Evolutionary conservation across 2,888 invertebrate genomes (phyloP).

Genomic region (Drosophila multiciliata): DNA sequence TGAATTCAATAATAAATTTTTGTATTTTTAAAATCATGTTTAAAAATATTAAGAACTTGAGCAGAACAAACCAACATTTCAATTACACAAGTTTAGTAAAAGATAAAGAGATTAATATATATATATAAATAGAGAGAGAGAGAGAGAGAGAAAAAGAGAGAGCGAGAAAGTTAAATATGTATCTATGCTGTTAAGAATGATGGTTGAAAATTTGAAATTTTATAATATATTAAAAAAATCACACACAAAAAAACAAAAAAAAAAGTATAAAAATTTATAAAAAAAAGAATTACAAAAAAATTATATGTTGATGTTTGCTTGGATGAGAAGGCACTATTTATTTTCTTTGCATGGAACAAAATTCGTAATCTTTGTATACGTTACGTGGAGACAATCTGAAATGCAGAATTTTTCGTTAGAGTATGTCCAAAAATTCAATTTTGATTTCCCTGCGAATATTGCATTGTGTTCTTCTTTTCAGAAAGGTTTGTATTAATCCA

Average conservation of each 20-base stretch:
- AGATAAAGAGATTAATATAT: slow-evolving; percentile 12
- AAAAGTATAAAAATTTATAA: slow-evolving; percentile 72
- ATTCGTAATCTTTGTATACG: slow-evolving; percentile 1
- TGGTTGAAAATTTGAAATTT: slow-evolving; percentile 70
- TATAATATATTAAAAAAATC: slow-evolving; percentile 59
- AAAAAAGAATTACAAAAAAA: slow-evolving; percentile 68
- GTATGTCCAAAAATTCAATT: neutral
- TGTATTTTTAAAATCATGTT: slow-evolving; percentile 73
- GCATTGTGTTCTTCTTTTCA: neutral
- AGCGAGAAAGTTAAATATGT: slow-evolving; percentile 45
- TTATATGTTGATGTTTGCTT: slow-evolving; percentile 79
- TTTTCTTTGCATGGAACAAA: slow-evolving; percentile 60
- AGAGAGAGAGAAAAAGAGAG: slow-evolving; percentile 26
- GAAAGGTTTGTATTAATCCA: slow-evolving; percentile 2
- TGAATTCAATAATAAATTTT: slow-evolving; percentile 53
- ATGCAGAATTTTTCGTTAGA: neutral
- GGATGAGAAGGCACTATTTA: slow-evolving; percentile 54
- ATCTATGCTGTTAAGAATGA: slow-evolving; percentile 65
- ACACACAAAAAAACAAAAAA: slow-evolving; percentile 60
- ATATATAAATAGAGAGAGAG: slow-evolving; percentile 20
- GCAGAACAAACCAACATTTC: slow-evolving; percentile 12
- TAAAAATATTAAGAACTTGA: slow-evolving; percentile 74
- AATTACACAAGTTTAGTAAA: slow-evolving; percentile 22
- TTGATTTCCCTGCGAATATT: neutral
- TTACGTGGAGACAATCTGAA: neutral